Percentiles rank a stretch among this genome's conserved stretches.
Evolutionary conservation across 2,113 vertebrate genomes (phyloP).

Genomic region (Planiliza haematocheilus): DNA sequence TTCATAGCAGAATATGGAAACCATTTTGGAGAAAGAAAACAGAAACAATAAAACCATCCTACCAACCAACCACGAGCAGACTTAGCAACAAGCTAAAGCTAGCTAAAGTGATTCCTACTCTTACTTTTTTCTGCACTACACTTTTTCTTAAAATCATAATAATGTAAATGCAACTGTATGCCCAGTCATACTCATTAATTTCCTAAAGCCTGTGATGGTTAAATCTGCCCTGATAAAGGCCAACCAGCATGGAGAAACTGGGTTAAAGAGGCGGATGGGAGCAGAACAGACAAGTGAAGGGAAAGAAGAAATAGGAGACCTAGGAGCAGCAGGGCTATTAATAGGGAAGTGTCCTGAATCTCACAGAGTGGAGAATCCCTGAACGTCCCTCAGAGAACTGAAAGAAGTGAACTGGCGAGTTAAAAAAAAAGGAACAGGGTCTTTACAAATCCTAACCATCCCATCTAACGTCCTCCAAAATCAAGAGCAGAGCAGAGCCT

Average conservation of each 20-base stretch:
- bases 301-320: conserved; percentile 69
- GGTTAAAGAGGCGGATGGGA: conserved; percentile 6
- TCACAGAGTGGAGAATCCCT: conserved; percentile 62
- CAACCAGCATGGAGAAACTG: not conserved
- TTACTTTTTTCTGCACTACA: no score
- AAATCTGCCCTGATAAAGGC: not conserved
- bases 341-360: conserved; percentile 70
- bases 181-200: no score
- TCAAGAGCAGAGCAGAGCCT: conserved; percentile 8
- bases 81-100: not conserved
- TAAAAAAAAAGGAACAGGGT: conserved; percentile 1
- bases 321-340: conserved; percentile 61
- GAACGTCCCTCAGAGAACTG: conserved; percentile 51
- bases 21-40: no score
- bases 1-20: no score
- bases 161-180: no score
- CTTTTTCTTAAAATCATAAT: no score
- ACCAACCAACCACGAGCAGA: no score
- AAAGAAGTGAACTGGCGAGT: conserved; percentile 26
- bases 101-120: no score
- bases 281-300: conserved; percentile 41
- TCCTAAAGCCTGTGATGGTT: not conserved
- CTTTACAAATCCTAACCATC: not conserved
- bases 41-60: no score
- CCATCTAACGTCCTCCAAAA: not conserved